phyloP scores from a whole-genome alignment of 2,797 vertebrate species.

The Sphenodon punctatus region DNA sequence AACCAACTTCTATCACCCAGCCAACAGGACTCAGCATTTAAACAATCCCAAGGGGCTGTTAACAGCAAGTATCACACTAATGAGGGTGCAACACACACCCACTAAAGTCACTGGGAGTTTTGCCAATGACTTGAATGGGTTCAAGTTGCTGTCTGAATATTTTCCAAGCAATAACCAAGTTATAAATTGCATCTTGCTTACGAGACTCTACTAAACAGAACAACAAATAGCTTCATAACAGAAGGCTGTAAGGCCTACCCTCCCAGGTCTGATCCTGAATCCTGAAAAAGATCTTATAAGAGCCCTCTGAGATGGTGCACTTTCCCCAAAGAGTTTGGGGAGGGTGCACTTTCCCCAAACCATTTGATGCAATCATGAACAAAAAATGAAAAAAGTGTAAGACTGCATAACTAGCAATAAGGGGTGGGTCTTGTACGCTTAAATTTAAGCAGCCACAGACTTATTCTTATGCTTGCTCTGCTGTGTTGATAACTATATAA shows the following conservation, averaged over 20 bases:
- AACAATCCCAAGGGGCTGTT: no score
- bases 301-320: background rate
- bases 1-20: background rate
- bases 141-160: no score
- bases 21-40: no score
- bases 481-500: rapidly evolving
- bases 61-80: background rate
- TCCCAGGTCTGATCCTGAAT: background rate
- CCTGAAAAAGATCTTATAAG: background rate
- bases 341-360: no score
- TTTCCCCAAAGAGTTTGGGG: no score
- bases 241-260: no score
- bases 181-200: background rate
- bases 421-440: no score
- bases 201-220: background rate
- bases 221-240: background rate
- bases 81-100: no score
- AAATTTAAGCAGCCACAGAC: no score
- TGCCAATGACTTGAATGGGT: no score
- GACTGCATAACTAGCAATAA: background rate
- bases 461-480: background rate
- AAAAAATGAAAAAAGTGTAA: background rate
- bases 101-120: no score
- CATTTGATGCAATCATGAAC: background rate
- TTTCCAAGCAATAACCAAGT: background rate